A percentile compares a stretch with the other conserved stretches of the same genome.
Conservation (phyloP, 1,140 invertebrate genomes). For the Penaeus vannamei region DNA sequence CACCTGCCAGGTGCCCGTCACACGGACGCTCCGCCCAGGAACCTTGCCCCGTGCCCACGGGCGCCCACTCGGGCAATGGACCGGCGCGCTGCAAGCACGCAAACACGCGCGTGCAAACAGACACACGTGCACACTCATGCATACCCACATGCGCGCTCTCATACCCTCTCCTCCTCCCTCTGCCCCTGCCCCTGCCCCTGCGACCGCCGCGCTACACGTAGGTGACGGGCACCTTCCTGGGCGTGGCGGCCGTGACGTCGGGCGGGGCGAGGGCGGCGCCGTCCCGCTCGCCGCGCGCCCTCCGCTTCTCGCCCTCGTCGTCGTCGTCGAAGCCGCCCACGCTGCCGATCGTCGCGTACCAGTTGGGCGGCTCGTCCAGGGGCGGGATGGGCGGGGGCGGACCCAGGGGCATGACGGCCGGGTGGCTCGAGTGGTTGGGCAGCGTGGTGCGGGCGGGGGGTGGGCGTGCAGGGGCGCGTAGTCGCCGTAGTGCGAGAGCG, state of each 20-base stretch:
- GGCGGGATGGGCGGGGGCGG: conserved; percentile 28
- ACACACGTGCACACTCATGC: too few relatives aligned
- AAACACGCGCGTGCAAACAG: too few relatives aligned
- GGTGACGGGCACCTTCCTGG: conserved; percentile 55
- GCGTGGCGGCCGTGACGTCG: conserved; percentile 25
- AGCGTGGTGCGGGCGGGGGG: conserved; percentile 9
- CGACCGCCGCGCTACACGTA: conserved; percentile 25
- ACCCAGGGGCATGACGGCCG: neutral
- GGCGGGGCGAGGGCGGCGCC: conserved; percentile 39
- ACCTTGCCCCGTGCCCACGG: too few relatives aligned
- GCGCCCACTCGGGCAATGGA: too few relatives aligned
- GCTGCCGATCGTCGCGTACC: conserved; percentile 49
- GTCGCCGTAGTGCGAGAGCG: neutral
- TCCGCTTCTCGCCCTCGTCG: neutral
- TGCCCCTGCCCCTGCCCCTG: too few relatives aligned
- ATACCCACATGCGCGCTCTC: too few relatives aligned
- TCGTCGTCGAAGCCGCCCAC: too few relatives aligned
- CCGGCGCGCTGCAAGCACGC: too few relatives aligned
- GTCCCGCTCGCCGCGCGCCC: conserved; percentile 46
- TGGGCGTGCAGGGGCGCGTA: neutral
- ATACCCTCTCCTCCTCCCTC: too few relatives aligned
- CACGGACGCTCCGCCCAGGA: too few relatives aligned
- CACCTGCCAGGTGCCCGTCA: too few relatives aligned
- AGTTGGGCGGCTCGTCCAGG: conserved; percentile 49
- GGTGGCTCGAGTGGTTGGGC: conserved; percentile 5